These are phyloP conservation scores for Megastigmus dorsalis DNA, from an alignment of 2,888 invertebrate species.

Conservation along the genomic window DNA sequence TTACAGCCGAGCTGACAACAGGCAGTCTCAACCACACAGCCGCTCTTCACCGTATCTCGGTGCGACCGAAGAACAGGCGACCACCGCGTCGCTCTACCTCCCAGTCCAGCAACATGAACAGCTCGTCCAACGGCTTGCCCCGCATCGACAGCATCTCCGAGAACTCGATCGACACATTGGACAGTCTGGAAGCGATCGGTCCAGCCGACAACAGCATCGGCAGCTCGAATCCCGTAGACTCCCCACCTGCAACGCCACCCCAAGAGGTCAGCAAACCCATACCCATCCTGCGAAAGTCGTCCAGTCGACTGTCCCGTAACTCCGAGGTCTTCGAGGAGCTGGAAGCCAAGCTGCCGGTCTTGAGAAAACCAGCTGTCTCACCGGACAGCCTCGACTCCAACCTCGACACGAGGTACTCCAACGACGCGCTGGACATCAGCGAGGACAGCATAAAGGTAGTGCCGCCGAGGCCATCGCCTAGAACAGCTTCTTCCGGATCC, in stretches of 20 bases:
- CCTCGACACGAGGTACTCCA: slow-evolving; percentile 41
- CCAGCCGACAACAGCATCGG: slow-evolving; percentile 50
- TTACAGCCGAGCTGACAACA: slow-evolving; percentile 66
- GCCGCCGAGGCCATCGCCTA: slow-evolving; percentile 41
- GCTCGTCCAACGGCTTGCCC: slow-evolving; percentile 8
- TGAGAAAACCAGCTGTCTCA: slow-evolving; percentile 62
- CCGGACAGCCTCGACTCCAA: slow-evolving; percentile 69
- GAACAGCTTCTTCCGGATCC: slow-evolving; percentile 40
- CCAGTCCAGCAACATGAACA: slow-evolving; percentile 52
- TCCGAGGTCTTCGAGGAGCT: slow-evolving; percentile 70
- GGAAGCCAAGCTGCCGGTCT: slow-evolving; percentile 61
- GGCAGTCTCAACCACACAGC: slow-evolving; percentile 70
- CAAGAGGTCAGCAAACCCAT: slow-evolving; percentile 47
- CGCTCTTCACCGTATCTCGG: slow-evolving; percentile 71
- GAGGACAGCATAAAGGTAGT: slow-evolving; percentile 29
- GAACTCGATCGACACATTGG: slow-evolving; percentile 57
- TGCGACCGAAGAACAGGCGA: slow-evolving; percentile 71
- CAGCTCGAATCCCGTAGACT: slow-evolving; percentile 58
- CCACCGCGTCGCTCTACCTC: slow-evolving; percentile 66
- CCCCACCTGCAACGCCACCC: neutral
- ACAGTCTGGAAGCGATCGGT: slow-evolving; percentile 61
- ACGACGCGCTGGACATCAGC: neutral
- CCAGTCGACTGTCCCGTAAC: slow-evolving; percentile 66
- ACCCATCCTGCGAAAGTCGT: slow-evolving; percentile 65
- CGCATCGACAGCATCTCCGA: slow-evolving; percentile 53